These are phyloP conservation scores for Pocillopora meandrina DNA, from an alignment of 92 coral and sea anemone species.

Conservation along the genomic window DNA sequence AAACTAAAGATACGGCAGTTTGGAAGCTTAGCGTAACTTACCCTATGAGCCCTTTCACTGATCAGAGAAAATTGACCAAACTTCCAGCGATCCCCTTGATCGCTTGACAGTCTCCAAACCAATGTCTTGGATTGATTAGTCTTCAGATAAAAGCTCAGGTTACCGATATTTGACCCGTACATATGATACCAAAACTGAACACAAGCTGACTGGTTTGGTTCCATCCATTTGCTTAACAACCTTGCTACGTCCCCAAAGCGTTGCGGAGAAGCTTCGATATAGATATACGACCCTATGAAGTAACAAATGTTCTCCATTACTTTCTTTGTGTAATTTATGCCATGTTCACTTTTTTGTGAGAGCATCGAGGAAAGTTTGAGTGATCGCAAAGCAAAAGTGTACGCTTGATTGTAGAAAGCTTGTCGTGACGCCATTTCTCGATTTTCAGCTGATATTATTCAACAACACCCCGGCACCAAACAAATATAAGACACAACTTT, in stretches of 20 bases:
- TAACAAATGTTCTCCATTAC: no score
- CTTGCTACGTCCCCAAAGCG: conserved; percentile 39
- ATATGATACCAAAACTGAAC: conserved; percentile 74
- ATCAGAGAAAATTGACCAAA: conserved; percentile 49
- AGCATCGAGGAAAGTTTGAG: no score
- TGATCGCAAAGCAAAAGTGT: no score
- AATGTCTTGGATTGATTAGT: conserved; percentile 44
- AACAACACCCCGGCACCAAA: no score
- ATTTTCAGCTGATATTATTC: no score
- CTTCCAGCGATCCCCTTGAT: conserved; percentile 54
- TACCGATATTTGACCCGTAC: conserved; percentile 52
- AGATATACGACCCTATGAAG: conserved; percentile 40
- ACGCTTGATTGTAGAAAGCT: no score
- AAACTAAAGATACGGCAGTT: background rate
- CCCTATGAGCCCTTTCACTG: background rate
- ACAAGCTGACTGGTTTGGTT: conserved; percentile 44
- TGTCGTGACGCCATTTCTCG: no score
- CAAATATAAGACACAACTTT: no score
- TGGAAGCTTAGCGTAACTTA: background rate
- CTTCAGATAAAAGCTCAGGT: conserved; percentile 25
- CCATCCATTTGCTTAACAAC: conserved; percentile 45
- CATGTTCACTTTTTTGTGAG: background rate
- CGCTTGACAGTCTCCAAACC: conserved; percentile 53
- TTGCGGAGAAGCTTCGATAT: conserved; percentile 52
- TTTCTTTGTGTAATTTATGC: no score